Evolutionary conservation across 1,140 invertebrate genomes (phyloP), one percentile per base, ranked within the genome.

Genomic region (Papilio polyxenes): DNA sequence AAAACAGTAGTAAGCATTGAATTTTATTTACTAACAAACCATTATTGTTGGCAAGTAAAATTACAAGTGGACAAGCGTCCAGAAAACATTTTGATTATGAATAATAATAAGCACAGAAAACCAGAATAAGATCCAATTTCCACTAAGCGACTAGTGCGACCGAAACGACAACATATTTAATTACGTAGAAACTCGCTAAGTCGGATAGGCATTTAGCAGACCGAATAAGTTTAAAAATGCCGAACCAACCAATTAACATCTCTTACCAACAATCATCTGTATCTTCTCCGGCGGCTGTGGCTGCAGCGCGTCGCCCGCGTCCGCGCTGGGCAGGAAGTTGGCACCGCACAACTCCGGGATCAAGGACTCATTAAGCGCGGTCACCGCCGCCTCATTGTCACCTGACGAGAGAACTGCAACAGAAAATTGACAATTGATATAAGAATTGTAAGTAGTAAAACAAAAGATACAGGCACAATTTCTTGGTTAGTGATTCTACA

Each of bases 251-350:
- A 31, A 31, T 31, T 2, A 31, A 31, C 23, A 31, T 79, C 81
- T 76, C 80, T 48, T 75, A 92, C 93, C 92, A 74, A 96, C 95
- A 82, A 98, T 96, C 78, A 96, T 96, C 88, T 97, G 95, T 82
- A 97, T 96, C 90, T 97, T 96, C 85, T 96, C 95, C 4, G 95
- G 90, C 0, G 96, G 95, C 56, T 97, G 97, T 20, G 95, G 92
- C 20, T 95, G 92, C 20, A 97, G 88, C 2, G 95, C 91, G 15
- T 92, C 87, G 3, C 88, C 89, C 0, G 92, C 90, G 49, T 94
- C 92, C 0, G 87, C 87, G 56, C 88, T 92, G 0, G 96, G 95
- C 82, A 96, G 96, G 91, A 97, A 98, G 88, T 96, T 96, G 2
- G 96, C 95, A 0, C 97, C 97, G 89, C 97, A 98, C 31, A 95